Percentiles rank a stretch among this genome's conserved stretches.
phyloP scores from a whole-genome alignment of 1,140 invertebrate species.

The Zaprionus davidi region DNA sequence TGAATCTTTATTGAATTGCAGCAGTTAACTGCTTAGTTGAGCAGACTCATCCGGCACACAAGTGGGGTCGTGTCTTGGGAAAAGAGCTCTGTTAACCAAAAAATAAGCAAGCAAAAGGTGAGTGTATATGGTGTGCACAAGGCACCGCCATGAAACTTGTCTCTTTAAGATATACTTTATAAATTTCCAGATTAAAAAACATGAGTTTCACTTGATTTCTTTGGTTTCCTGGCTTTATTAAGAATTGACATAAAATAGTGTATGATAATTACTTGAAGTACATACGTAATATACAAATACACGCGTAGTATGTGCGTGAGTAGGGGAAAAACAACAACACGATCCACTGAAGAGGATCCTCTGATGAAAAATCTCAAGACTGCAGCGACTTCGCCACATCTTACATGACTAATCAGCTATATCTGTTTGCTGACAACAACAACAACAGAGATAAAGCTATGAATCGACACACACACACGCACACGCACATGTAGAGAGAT shows the following conservation, averaged over 20 bases:
- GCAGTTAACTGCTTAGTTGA: too few relatives aligned
- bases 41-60: too few relatives aligned
- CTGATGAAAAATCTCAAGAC: background rate
- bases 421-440: background rate
- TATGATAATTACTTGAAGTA: background rate
- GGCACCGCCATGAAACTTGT: too few relatives aligned
- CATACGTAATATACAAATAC: background rate
- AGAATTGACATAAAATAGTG: background rate
- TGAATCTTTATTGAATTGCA: too few relatives aligned
- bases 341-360: background rate
- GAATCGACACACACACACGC: background rate
- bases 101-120: too few relatives aligned
- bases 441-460: background rate
- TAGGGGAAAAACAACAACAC: background rate
- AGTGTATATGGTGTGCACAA: too few relatives aligned
- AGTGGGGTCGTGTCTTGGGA: too few relatives aligned
- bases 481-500: slow-evolving; percentile 17
- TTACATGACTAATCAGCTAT: background rate
- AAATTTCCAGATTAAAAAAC: background rate
- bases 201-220: background rate
- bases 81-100: too few relatives aligned
- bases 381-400: background rate
- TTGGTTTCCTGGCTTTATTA: background rate
- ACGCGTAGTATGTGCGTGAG: background rate
- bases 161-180: too few relatives aligned